These are phyloP conservation scores for Artemia sp. DNA, from an alignment of 2,888 invertebrate species.

Conservation along the genomic window DNA sequence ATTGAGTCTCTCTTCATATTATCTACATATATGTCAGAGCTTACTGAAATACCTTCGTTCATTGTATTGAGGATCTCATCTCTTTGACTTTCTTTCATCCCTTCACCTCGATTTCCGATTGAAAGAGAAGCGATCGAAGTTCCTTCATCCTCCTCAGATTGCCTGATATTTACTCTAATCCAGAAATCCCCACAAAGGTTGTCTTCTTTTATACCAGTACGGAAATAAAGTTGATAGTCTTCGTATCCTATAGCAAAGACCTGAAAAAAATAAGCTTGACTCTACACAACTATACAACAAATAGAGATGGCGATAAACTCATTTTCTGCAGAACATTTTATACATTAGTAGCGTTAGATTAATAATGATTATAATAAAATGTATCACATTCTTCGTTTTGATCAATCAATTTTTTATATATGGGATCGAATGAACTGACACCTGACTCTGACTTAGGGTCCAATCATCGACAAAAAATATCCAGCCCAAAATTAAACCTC, in stretches of 20 bases:
- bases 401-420: no score
- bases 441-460: no score
- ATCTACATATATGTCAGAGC: not conserved
- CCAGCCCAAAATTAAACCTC: no score
- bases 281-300: not conserved
- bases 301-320: no score
- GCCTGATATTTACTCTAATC: not conserved
- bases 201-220: constrained; percentile 27
- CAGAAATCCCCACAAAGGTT: constrained; percentile 17
- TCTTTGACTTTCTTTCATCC: no score
- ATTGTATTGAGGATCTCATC: no score
- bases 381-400: no score
- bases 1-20: not conserved
- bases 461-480: no score
- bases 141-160: not conserved
- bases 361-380: no score
- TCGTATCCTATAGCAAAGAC: constrained; percentile 32
- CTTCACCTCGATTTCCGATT: not conserved
- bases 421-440: no score
- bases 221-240: constrained; percentile 27
- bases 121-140: not conserved
- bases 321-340: no score
- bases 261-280: constrained; percentile 38
- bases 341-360: no score
- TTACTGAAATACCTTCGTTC: not conserved